Percentiles rank a stretch among this genome's conserved stretches.
These are phyloP conservation scores for Diorhabda sublineata DNA, from an alignment of 1,140 invertebrate genomes.

Conservation along the genomic window DNA sequence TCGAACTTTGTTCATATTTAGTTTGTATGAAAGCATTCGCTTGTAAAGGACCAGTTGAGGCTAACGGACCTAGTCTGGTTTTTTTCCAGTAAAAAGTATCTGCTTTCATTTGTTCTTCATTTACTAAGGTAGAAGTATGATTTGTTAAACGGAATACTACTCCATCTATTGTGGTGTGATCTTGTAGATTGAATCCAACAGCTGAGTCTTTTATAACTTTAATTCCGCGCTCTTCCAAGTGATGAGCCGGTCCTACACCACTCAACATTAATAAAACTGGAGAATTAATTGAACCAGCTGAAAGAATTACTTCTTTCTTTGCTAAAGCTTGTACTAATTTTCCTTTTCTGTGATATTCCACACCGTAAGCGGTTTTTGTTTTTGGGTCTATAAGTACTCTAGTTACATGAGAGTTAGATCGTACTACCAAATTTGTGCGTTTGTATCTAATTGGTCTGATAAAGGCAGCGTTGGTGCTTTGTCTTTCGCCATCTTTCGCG, in stretches of 20 bases:
- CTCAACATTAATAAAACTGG: slow-evolving; percentile 72
- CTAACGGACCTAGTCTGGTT: slow-evolving; percentile 49
- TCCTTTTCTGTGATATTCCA: slow-evolving; percentile 56
- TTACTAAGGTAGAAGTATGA: slow-evolving; percentile 50
- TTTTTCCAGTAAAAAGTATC: slow-evolving; percentile 53
- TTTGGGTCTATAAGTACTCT: slow-evolving; percentile 67
- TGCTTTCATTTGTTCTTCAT: slow-evolving; percentile 50
- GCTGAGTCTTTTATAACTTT: slow-evolving; percentile 58
- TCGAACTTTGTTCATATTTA: slow-evolving; percentile 36
- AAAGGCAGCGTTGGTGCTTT: slow-evolving; percentile 69
- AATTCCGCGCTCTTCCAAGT: slow-evolving; percentile 55
- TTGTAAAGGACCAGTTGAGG: slow-evolving; percentile 50
- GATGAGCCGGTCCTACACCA: slow-evolving; percentile 65
- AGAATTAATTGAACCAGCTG: slow-evolving; percentile 65
- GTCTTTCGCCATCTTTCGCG: slow-evolving; percentile 57
- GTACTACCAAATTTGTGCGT: slow-evolving; percentile 66
- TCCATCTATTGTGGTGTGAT: slow-evolving; percentile 63
- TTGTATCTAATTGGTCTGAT: slow-evolving; percentile 64
- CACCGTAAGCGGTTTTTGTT: slow-evolving; percentile 64
- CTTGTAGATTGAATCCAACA: slow-evolving; percentile 75
- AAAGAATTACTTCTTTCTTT: slow-evolving; percentile 69
- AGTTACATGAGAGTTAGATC: slow-evolving; percentile 65
- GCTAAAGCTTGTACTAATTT: slow-evolving; percentile 50
- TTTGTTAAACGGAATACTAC: slow-evolving; percentile 54
- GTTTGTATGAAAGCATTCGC: slow-evolving; percentile 55